Evolutionary conservation across 2,797 vertebrate species (phyloP).

Genomic region (Lithobates sylvaticus): DNA sequence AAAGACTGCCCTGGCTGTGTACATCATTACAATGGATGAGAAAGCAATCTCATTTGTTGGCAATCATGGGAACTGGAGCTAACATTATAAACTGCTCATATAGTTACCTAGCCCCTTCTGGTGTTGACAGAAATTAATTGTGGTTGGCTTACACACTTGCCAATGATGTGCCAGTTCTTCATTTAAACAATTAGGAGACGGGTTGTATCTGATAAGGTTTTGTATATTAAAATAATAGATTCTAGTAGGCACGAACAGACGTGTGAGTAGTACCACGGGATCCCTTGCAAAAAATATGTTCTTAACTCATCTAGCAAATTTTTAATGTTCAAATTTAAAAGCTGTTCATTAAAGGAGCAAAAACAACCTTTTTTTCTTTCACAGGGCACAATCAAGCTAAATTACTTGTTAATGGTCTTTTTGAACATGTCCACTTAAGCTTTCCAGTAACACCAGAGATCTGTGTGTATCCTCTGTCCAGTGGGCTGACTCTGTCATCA

Average conservation of each 20-base stretch:
- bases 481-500: neutral
- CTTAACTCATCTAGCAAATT: constrained; percentile 27
- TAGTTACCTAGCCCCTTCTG: constrained; percentile 42
- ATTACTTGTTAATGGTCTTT: neutral
- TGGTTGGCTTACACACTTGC: constrained; percentile 49
- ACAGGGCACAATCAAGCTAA: neutral
- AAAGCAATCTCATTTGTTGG: constrained; percentile 15
- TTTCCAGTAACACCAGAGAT: neutral
- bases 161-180: constrained; percentile 44
- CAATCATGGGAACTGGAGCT: constrained; percentile 31
- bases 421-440: neutral
- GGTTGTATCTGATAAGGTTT: constrained; percentile 24
- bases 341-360: constrained; percentile 12
- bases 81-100: constrained; percentile 37
- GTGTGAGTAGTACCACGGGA: constrained; percentile 14
- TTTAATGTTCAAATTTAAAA: neutral
- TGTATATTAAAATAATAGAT: constrained; percentile 30
- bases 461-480: neutral
- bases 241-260: constrained; percentile 37
- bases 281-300: constrained; percentile 39
- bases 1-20: constrained; percentile 19
- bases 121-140: constrained; percentile 59
- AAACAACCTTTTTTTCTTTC: neutral
- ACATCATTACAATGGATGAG: constrained; percentile 42
- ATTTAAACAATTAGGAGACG: constrained; percentile 53